These are phyloP conservation scores for Coluber constrictor DNA, from an alignment of 2,797 vertebrate genomes.

Conservation along the genomic window DNA sequence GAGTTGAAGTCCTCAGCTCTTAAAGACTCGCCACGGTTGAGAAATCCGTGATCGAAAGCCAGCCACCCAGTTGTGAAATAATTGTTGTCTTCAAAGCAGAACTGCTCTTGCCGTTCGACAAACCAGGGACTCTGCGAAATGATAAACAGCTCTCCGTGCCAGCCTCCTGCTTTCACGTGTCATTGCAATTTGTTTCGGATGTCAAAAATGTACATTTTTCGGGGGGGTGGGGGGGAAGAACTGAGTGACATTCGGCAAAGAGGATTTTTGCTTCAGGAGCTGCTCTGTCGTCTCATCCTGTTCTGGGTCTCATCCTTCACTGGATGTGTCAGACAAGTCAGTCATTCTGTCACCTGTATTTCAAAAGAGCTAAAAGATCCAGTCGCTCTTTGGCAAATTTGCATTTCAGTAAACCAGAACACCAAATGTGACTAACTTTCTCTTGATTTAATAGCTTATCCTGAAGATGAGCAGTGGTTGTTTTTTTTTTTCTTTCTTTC, in stretches of 20 bases:
- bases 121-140: slow-evolving; percentile 32
- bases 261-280: slow-evolving; percentile 33
- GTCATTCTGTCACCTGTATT: neutral
- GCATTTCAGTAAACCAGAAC: neutral
- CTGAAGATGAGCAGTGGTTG: neutral
- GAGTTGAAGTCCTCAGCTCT: neutral
- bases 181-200: slow-evolving; percentile 51
- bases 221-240: neutral
- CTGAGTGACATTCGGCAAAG: slow-evolving; percentile 16
- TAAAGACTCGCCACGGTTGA: neutral
- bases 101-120: slow-evolving; percentile 38
- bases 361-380: neutral
- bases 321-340: neutral
- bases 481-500: neutral
- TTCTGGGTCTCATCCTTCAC: slow-evolving; percentile 37
- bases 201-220: slow-evolving; percentile 10
- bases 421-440: slow-evolving; percentile 7
- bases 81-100: slow-evolving; percentile 33
- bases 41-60: neutral
- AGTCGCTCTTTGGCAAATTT: neutral
- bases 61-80: slow-evolving; percentile 23
- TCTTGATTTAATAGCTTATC: slow-evolving; percentile 31
- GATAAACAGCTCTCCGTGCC: slow-evolving; percentile 41
- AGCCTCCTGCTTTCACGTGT: slow-evolving; percentile 18
- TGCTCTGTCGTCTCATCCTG: slow-evolving; percentile 26